Conservation (phyloP, 1,140 invertebrate species). For the Galleria mellonella region DNA sequence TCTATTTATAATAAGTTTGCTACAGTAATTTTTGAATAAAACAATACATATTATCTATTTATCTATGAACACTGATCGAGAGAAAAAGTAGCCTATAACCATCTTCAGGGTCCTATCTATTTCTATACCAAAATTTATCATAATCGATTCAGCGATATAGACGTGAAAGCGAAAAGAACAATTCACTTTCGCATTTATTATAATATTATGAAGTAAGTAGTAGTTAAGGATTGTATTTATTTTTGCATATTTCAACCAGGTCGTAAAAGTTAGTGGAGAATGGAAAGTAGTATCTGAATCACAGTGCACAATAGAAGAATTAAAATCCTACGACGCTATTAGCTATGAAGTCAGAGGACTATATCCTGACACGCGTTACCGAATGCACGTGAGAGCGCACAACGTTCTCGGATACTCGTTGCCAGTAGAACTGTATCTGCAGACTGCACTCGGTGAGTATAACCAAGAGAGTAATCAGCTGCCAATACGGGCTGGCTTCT, state of each 20-base stretch:
- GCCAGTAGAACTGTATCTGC: conserved; percentile 83
- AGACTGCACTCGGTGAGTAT: conserved; percentile 89
- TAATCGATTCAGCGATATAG: no score
- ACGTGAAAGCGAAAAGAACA: no score
- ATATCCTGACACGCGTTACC: conserved; percentile 85
- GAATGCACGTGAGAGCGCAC: conserved; percentile 87
- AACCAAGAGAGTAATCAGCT: conserved; percentile 57
- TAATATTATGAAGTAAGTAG: no score
- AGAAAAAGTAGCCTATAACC: no score
- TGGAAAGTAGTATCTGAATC: conserved; percentile 77
- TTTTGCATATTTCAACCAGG: conserved; percentile 41
- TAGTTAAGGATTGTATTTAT: no score
- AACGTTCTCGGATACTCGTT: conserved; percentile 88
- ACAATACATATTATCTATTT: no score
- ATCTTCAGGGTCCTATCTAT: no score
- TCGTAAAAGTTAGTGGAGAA: conserved; percentile 75
- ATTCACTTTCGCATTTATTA: no score
- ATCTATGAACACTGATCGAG: no score
- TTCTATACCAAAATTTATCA: no score
- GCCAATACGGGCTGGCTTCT: conserved; percentile 64
- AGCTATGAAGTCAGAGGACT: conserved; percentile 80
- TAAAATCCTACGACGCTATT: conserved; percentile 76
- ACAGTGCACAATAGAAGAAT: conserved; percentile 75
- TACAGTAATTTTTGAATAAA: no score
- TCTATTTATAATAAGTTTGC: no score